Conservation (phyloP, 2,113 vertebrate species). For the Sinocyclocheilus anophthalmus region DNA sequence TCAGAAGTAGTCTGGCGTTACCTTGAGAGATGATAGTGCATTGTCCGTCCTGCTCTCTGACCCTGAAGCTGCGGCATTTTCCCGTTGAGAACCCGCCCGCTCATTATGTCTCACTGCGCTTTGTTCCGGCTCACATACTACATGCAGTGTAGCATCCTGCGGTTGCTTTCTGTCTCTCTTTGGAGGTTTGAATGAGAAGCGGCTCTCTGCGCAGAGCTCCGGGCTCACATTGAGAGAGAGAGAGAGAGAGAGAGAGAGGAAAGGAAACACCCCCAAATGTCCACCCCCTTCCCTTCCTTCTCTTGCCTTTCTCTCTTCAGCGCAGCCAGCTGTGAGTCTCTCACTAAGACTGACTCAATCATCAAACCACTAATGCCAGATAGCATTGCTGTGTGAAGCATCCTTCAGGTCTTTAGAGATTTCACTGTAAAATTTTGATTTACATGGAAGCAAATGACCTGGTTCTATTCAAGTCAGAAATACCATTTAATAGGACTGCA, state of each 20-base stretch:
- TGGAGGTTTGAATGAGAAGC: constrained; percentile 32
- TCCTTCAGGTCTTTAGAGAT: neutral
- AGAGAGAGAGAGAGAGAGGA: constrained; percentile 51
- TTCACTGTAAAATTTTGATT: neutral
- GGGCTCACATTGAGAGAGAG: constrained; percentile 55
- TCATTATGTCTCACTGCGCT: constrained; percentile 71
- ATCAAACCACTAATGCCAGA: neutral
- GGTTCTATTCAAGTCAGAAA: neutral
- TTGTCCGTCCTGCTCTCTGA: constrained; percentile 77
- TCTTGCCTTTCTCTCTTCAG: constrained; percentile 52
- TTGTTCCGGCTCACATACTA: constrained; percentile 66
- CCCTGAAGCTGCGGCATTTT: constrained; percentile 78
- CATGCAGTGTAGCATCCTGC: constrained; percentile 33
- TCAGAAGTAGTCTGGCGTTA: constrained; percentile 56
- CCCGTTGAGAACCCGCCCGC: constrained; percentile 76
- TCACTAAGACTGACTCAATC: constrained; percentile 48
- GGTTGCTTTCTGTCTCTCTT: neutral
- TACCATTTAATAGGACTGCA: neutral
- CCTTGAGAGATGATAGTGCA: constrained; percentile 78
- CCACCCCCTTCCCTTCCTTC: constrained; percentile 62
- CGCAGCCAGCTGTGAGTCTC: constrained; percentile 74
- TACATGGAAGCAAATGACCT: neutral
- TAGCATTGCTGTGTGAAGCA: constrained; percentile 1
- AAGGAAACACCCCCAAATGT: constrained; percentile 73
- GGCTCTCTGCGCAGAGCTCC: constrained; percentile 33